Conservation (phyloP, 2,888 invertebrate genomes). For the Agrochola circellaris region DNA sequence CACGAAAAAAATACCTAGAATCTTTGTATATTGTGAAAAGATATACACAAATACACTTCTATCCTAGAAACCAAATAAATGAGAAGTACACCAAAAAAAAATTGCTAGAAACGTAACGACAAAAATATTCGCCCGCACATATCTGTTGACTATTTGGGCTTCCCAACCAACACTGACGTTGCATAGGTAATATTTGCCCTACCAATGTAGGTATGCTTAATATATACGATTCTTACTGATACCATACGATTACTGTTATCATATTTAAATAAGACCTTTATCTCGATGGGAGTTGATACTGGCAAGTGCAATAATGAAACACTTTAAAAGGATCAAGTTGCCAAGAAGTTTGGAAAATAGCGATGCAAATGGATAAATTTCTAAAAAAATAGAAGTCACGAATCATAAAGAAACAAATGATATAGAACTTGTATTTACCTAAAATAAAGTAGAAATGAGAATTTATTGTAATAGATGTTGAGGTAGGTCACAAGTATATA, state of each 20-base stretch:
- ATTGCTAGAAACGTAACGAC: neutral
- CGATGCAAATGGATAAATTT: neutral
- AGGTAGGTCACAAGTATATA: conserved; percentile 3
- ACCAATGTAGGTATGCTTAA: neutral
- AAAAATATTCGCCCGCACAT: conserved; percentile 8
- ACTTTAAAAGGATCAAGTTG: conserved; percentile 9
- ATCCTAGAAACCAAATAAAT: neutral
- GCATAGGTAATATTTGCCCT: conserved; percentile 13
- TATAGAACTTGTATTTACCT: fast-evolving
- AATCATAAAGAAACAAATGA: neutral
- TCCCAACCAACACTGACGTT: conserved; percentile 16
- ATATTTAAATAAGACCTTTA: conserved; percentile 39
- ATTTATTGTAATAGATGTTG: neutral
- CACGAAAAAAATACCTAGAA: neutral
- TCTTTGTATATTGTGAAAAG: neutral
- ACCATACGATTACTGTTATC: conserved; percentile 49
- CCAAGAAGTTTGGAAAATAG: conserved; percentile 2
- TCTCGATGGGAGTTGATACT: conserved; percentile 29
- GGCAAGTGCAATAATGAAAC: conserved; percentile 15
- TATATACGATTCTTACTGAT: conserved; percentile 33
- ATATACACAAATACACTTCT: conserved; percentile 10
- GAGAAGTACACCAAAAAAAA: neutral
- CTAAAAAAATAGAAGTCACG: too few relatives aligned
- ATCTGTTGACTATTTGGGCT: neutral
- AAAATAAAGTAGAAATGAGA: neutral